A percentile compares a stretch with the other conserved stretches of the same genome.
Conservation (phyloP, 2,888 invertebrate genomes). For the Rotaria sp. region DNA sequence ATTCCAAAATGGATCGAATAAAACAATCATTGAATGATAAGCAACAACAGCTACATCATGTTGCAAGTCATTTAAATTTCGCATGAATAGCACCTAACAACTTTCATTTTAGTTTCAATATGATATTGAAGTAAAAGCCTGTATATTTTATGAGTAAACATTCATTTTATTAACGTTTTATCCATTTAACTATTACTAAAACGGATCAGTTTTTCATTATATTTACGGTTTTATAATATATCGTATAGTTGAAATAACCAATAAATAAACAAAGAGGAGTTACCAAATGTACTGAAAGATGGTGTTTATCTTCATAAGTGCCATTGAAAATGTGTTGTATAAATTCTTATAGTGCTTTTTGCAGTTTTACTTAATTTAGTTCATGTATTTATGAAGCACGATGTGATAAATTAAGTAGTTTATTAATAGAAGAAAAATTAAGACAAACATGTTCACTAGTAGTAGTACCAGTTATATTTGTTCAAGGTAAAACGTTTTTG, state of each 20-base stretch:
- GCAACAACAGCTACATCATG: too few species aligned
- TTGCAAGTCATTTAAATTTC: too few species aligned
- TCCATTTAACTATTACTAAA: too few species aligned
- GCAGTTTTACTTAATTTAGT: background rate
- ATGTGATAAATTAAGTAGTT: background rate
- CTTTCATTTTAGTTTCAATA: too few species aligned
- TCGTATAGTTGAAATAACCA: conserved; percentile 41
- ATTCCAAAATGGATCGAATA: too few species aligned
- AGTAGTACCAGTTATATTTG: background rate
- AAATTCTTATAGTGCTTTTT: background rate
- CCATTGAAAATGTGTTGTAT: background rate
- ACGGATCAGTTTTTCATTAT: too few species aligned
- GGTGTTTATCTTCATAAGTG: background rate
- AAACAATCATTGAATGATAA: too few species aligned
- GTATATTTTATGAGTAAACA: too few species aligned
- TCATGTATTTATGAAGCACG: background rate
- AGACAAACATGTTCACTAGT: background rate
- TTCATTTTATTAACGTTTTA: too few species aligned
- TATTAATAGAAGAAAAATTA: background rate
- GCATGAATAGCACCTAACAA: too few species aligned
- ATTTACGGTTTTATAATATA: too few species aligned
- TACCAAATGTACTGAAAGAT: background rate
- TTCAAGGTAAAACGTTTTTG: background rate
- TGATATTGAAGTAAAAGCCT: too few species aligned
- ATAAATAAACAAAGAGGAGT: background rate